Percentiles rank a stretch among this genome's conserved stretches.
These are phyloP conservation scores for Triplophysa tibetana DNA, from an alignment of 2,113 vertebrate genomes.

Conservation along the genomic window DNA sequence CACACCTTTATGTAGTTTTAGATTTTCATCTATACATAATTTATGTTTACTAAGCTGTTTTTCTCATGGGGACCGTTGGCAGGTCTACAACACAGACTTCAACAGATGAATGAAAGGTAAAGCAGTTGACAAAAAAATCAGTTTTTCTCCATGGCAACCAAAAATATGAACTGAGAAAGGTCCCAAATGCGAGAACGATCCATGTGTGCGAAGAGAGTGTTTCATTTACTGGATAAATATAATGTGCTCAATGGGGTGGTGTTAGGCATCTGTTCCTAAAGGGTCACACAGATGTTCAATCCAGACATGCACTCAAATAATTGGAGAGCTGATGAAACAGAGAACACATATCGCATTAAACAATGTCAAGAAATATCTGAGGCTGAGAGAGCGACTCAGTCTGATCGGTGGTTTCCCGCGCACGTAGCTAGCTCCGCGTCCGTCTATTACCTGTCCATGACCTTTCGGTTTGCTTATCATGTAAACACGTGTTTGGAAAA, in stretches of 20 bases:
- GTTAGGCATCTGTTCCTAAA: conserved; percentile 62
- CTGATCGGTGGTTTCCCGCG: neutral
- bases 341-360: conserved; percentile 22
- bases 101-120: conserved; percentile 1
- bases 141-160: conserved; percentile 33
- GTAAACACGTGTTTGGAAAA: conserved; percentile 52
- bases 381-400: neutral
- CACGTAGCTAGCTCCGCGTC: neutral
- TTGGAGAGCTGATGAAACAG: conserved; percentile 17
- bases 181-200: neutral
- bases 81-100: neutral
- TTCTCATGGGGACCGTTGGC: too few species aligned
- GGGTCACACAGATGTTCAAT: conserved; percentile 65
- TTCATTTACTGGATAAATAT: conserved; percentile 60
- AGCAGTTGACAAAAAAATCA: conserved; percentile 12
- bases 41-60: too few species aligned
- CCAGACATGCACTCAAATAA: conserved; percentile 47
- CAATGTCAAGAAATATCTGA: conserved; percentile 38
- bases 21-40: too few species aligned
- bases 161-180: neutral
- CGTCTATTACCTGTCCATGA: conserved; percentile 1
- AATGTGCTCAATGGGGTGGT: conserved; percentile 58
- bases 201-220: neutral
- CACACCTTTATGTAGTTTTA: neutral
- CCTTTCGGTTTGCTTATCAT: conserved; percentile 25